Percentiles rank a stretch among this genome's conserved stretches.
phyloP scores from a whole-genome alignment of 2,797 vertebrate genomes.

The Diglossa cyanea region DNA sequence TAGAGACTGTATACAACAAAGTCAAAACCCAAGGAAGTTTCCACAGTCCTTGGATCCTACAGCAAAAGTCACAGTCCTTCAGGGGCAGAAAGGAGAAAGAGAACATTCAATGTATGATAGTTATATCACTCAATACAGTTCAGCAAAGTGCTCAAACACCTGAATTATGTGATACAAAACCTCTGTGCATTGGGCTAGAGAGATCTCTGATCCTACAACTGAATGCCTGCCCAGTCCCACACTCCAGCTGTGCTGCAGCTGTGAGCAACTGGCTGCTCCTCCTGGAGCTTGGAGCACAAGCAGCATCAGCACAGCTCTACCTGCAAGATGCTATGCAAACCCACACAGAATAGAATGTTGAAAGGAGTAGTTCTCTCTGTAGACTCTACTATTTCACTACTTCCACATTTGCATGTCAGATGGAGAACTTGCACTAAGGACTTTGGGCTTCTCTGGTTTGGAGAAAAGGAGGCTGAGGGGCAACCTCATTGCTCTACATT shows the following conservation, averaged over 20 bases:
- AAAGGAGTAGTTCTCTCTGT: not conserved
- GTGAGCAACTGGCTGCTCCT: not conserved
- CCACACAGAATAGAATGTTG: accelerated
- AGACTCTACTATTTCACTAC: not conserved
- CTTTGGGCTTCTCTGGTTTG: not conserved
- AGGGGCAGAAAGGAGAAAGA: not conserved
- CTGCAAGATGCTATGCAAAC: not conserved
- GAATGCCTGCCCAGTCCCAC: accelerated
- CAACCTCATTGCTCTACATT: not conserved
- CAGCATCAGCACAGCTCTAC: not conserved
- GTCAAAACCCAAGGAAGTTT: not conserved
- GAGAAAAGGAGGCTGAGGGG: not conserved
- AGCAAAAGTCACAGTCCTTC: not conserved
- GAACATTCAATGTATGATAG: not conserved
- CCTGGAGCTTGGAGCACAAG: not conserved
- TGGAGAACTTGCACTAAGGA: not conserved
- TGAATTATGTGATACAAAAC: not conserved
- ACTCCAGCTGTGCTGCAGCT: not conserved
- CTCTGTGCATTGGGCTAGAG: not conserved
- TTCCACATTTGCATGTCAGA: not conserved
- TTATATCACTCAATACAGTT: accelerated
- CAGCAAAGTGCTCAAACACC: not conserved
- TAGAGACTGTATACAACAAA: not conserved
- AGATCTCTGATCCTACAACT: not conserved
- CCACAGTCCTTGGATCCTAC: not conserved